Evolutionary conservation across 2,113 vertebrate species (phyloP).

Genomic region (Micromys minutus): DNA sequence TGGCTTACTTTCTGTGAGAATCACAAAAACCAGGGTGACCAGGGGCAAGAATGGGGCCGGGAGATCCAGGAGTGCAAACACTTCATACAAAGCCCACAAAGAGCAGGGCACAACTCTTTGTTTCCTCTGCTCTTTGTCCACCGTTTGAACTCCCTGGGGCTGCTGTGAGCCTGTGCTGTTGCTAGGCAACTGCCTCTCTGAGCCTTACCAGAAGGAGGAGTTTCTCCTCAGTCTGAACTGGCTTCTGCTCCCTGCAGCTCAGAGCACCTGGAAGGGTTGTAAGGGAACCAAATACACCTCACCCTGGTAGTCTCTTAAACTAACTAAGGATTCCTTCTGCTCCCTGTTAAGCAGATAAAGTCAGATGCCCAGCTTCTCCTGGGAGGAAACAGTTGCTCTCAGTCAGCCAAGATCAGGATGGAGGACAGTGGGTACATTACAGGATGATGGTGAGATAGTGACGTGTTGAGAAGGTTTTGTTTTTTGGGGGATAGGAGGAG

Average conservation of each 20-base stretch:
- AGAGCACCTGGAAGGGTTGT: not conserved
- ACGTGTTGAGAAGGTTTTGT: not conserved
- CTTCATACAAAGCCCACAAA: not conserved
- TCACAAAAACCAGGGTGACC: not conserved
- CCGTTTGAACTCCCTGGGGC: not conserved
- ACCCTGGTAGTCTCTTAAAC: not conserved
- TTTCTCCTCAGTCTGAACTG: accelerated
- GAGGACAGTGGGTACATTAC: not conserved
- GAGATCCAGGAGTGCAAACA: not conserved
- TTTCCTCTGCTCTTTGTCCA: not conserved
- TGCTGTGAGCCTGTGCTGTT: not conserved
- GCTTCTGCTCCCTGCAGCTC: not conserved
- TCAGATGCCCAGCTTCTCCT: not conserved
- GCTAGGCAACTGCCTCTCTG: conserved; percentile 4
- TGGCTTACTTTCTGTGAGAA: not conserved
- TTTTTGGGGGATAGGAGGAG: not conserved
- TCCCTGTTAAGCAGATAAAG: not conserved
- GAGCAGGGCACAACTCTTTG: not conserved
- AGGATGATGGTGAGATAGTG: not conserved
- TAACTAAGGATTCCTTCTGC: not conserved
- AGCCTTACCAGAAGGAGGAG: not conserved
- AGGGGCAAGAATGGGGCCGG: not conserved
- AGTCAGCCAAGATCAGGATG: not conserved
- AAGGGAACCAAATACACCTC: not conserved
- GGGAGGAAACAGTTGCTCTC: not conserved